Evolutionary conservation across 2,888 invertebrate genomes (phyloP).

Genomic region (Adineta ricciae): DNA sequence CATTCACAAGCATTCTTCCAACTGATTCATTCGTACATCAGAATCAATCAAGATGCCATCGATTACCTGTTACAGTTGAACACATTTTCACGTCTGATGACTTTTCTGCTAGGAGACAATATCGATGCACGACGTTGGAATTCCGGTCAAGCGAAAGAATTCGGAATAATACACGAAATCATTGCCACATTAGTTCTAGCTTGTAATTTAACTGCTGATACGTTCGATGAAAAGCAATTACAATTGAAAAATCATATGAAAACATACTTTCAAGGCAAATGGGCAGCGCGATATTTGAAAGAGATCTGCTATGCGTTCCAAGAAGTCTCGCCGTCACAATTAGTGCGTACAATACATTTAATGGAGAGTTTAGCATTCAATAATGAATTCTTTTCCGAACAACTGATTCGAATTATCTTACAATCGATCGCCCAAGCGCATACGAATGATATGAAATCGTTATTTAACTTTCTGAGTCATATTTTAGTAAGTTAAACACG

Average conservation of each 20-base stretch:
- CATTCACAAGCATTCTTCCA: constrained; percentile 50
- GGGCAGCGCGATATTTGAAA: neutral
- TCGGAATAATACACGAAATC: constrained; percentile 49
- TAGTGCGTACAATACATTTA: neutral
- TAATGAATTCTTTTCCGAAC: neutral
- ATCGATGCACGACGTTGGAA: constrained; percentile 49
- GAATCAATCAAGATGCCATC: constrained; percentile 21
- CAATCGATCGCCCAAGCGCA: neutral
- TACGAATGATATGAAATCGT: neutral
- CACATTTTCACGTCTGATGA: neutral
- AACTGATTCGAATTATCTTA: constrained; percentile 8
- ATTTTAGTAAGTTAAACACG: constrained; percentile 44
- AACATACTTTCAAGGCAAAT: neutral
- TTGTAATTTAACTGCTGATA: constrained; percentile 46
- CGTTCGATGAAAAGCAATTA: constrained; percentile 24
- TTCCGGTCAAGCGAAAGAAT: constrained; percentile 51
- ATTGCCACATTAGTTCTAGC: constrained; percentile 49
- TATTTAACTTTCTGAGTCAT: constrained; percentile 42
- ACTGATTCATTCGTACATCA: constrained; percentile 1
- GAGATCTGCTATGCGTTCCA: neutral
- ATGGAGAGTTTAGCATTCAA: neutral
- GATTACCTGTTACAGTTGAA: neutral
- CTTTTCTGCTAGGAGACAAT: constrained; percentile 22
- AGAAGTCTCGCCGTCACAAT: neutral
- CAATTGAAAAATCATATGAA: neutral